Evolutionary conservation across 1,140 invertebrate species (phyloP), one percentile per base, ranked within the genome.

Genomic region (Steinernema khuongi): DNA sequence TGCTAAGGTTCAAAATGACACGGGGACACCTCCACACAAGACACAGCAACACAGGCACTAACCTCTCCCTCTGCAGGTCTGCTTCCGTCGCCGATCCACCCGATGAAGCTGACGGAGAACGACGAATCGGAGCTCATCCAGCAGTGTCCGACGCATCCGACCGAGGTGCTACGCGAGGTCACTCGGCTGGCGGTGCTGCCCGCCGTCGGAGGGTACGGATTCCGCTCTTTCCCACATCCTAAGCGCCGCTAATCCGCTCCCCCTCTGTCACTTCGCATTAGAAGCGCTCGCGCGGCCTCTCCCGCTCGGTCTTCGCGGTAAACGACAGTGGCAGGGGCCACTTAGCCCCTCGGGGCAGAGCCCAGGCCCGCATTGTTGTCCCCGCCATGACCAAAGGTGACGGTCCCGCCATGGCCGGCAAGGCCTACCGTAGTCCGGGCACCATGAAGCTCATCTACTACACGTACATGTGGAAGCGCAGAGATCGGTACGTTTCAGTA

Each of bases 401-500:
- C 50, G 50, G 50, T 11, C 14, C 19, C 4, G 18, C 26, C 36
- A 79, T 60, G 29, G 71, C 72, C 71, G 50, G 74, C 28, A 68
- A 74, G 68, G 77, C 77, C 29, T 84, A 84, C 79, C 36, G 66
- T 4, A 74, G 76, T 68, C 82, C 82, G 1, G 72, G 77, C 17
- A 78, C 74, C 29, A 75, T 85, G 28, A 33, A 71, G 44, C 67
- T 84, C 31, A 28, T 85, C 14, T 84, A 84, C 76, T 84, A 84
- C 73, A 77, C 76, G 41, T 85, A 85, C 77, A 69, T 82, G 68
- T 85, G 83, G 83, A 81, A 79, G 29, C 71, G 83, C 26, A 68
- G 83, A 67, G 81, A 84, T 74, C 73, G 83, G 83, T 84, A 43
- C 71, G 36, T 43, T 43, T 66, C 36, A 0, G 22, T 4, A 0